phyloP scores from a whole-genome alignment of 2,888 invertebrate genomes.

The Noctua pronuba region DNA sequence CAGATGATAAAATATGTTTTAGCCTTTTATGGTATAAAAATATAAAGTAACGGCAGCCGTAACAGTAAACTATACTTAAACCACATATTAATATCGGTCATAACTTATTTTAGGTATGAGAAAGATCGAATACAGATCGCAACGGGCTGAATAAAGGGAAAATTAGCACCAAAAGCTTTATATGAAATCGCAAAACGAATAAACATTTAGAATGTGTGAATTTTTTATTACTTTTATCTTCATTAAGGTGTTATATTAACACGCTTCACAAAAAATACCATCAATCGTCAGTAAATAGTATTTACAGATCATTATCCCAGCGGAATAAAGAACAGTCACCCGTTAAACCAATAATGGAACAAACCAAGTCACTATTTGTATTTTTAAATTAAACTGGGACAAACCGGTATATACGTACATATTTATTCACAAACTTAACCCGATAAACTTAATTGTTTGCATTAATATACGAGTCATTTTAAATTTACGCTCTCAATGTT shows the following conservation, averaged over 20 bases:
- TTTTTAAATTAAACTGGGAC: slow-evolving; percentile 80
- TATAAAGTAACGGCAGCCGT: slow-evolving; percentile 4
- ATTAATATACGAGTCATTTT: slow-evolving; percentile 47
- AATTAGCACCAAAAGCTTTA: slow-evolving; percentile 24
- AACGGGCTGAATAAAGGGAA: not conserved
- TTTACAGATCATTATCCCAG: slow-evolving; percentile 70
- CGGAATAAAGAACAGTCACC: slow-evolving; percentile 72
- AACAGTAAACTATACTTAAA: slow-evolving; percentile 22
- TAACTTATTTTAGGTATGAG: slow-evolving; percentile 20
- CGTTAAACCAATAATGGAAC: slow-evolving; percentile 78
- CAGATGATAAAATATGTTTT: slow-evolving; percentile 8
- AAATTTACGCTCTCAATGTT: slow-evolving; percentile 39
- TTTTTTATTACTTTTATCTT: slow-evolving; percentile 30
- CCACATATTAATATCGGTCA: not conserved
- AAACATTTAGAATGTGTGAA: slow-evolving; percentile 38
- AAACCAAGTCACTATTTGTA: slow-evolving; percentile 75
- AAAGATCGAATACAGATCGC: slow-evolving; percentile 16
- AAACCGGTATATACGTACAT: slow-evolving; percentile 65
- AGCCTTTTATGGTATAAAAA: not conserved
- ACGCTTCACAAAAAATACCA: slow-evolving; percentile 46
- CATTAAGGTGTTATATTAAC: slow-evolving; percentile 44
- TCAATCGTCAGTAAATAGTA: slow-evolving; percentile 66
- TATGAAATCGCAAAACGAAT: slow-evolving; percentile 25
- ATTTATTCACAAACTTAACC: slow-evolving; percentile 73
- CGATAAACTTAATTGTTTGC: slow-evolving; percentile 53